Conservation (phyloP, 1,140 invertebrate genomes). For the Radopholus similis region DNA sequence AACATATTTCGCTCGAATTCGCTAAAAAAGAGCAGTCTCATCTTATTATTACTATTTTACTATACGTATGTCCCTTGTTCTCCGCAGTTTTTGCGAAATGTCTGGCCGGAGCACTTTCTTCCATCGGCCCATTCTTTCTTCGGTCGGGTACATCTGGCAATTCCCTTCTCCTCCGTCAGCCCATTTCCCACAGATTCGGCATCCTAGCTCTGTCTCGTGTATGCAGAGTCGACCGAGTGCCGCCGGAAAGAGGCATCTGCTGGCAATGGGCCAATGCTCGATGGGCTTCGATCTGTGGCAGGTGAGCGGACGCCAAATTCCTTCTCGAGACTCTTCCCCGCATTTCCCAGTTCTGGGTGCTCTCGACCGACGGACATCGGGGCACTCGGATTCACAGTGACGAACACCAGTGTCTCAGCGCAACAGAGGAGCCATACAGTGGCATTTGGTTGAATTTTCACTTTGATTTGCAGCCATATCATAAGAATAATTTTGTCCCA, state of each 20-base stretch:
- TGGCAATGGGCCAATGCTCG: slow-evolving; percentile 45
- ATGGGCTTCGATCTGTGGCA: slow-evolving; percentile 59
- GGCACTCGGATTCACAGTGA: slow-evolving; percentile 35
- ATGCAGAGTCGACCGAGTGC: slow-evolving; percentile 39
- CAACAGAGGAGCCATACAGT: slow-evolving; percentile 2
- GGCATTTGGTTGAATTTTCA: background rate
- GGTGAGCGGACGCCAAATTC: slow-evolving; percentile 31
- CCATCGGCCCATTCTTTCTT: slow-evolving; percentile 62
- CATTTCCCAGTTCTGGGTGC: slow-evolving; percentile 53
- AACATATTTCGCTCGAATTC: background rate
- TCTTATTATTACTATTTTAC: background rate
- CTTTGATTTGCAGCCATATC: no score
- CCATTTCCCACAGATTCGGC: slow-evolving; percentile 34
- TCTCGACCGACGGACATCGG: slow-evolving; percentile 23
- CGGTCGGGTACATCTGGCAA: no score
- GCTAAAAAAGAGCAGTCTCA: background rate
- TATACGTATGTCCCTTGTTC: background rate
- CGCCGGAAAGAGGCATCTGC: slow-evolving; percentile 37
- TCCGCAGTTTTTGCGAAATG: slow-evolving; percentile 76
- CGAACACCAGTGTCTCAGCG: slow-evolving; percentile 40
- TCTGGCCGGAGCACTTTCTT: slow-evolving; percentile 91
- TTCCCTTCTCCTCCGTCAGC: background rate
- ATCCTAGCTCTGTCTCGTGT: slow-evolving; percentile 32
- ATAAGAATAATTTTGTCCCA: no score
- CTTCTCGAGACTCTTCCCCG: background rate